Conservation (phyloP, 2,797 vertebrate species). For the Acanthopagrus latus region DNA sequence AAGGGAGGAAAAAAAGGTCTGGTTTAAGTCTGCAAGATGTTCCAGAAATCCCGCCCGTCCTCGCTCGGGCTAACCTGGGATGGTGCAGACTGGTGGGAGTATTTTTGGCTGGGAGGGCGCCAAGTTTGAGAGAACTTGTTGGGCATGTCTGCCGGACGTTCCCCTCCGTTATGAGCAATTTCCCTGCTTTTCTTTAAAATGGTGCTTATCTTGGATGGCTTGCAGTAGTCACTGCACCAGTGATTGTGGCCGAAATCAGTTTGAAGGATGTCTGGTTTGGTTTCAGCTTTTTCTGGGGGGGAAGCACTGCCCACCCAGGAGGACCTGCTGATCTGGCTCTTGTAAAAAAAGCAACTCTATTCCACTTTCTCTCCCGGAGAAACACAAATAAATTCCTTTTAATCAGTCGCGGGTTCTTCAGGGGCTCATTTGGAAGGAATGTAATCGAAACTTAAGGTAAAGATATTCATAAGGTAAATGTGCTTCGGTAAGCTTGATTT, state of each 20-base stretch:
- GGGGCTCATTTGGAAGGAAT: conserved; percentile 79
- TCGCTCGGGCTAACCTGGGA: conserved; percentile 41
- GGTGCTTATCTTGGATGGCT: conserved; percentile 65
- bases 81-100: conserved; percentile 5
- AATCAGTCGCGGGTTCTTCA: conserved; percentile 73
- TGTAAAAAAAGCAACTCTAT: conserved; percentile 56
- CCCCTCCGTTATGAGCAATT: conserved; percentile 31
- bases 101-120: conserved; percentile 21
- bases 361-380: conserved; percentile 63
- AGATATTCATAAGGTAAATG: conserved; percentile 73
- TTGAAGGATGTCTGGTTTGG: conserved; percentile 67
- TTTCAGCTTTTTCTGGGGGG: conserved; percentile 58
- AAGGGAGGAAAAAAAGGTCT: conserved; percentile 45
- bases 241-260: conserved; percentile 66
- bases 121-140: conserved; percentile 26
- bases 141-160: conserved; percentile 44
- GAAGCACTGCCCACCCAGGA: conserved; percentile 74
- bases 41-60: conserved; percentile 62
- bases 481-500: conserved; percentile 63
- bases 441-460: conserved; percentile 77
- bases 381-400: conserved; percentile 82
- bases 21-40: conserved; percentile 70
- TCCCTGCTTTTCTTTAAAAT: conserved; percentile 25
- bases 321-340: conserved; percentile 73
- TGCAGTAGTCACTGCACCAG: conserved; percentile 31